Evolutionary conservation across 1,140 invertebrate species (phyloP), one percentile per base, ranked within the genome.

Genomic region (Monochamus saltuarius): DNA sequence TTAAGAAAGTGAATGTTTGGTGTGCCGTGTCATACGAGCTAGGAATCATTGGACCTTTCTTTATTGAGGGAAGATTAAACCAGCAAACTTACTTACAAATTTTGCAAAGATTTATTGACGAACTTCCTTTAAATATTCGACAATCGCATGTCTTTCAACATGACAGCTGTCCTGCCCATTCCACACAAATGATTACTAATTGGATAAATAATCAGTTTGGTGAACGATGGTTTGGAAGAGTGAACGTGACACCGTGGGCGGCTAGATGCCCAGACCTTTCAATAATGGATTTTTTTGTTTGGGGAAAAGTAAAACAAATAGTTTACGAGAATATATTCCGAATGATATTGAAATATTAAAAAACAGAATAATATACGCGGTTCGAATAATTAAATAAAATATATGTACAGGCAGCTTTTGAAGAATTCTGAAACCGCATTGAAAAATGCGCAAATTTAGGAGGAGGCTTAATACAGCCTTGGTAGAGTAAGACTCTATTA

Each of bases 281-380:
- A 22, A 1, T 17, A 14, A 49, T 22, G 46, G 46, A 49, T 46
- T 49, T 16, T 22, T 49, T 49, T 49, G n/a, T 29, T 29, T 29
- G 22, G 22, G 22, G 22, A 29, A 29, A 6, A 29, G 22, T 29
- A 29, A n/a, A n/a, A n/a, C n/a, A n/a, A 46, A 46, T 46, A 46
- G 43, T 46, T 46, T 46, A 6, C 16, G 6, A 49, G 46, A 49
- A 22, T 1, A 14, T 1, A 49, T 17, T 49, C 46, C 46, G 29
- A 49, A 49, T 49, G 14, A 16, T 49, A 17, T 14, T 16, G 46
- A 49, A 49, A 49, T 49, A 49, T 49, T 49, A 49, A 49, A 49
- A 49, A 49, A 49, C 46, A 49, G 46, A 49, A 49, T 49, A 49
- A 49, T 6, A 22, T 14, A 49, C 10, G 14, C 46, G 17, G 46